Evolutionary conservation across 2,888 invertebrate species (phyloP).

Genomic region (Junonia oenone): DNA sequence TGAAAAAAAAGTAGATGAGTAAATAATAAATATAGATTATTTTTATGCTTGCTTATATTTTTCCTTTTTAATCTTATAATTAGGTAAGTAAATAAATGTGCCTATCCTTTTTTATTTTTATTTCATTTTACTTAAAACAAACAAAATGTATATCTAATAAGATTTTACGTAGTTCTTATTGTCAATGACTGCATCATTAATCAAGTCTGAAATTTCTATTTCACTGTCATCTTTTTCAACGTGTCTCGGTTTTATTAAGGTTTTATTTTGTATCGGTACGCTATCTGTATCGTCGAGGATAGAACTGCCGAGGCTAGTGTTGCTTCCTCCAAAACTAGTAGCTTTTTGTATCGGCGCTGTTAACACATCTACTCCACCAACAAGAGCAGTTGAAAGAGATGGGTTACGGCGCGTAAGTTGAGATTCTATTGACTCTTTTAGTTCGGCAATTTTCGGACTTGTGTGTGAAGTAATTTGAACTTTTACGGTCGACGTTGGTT

Average conservation of each 20-base stretch:
- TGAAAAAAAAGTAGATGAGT: too few relatives aligned
- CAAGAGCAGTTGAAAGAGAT: slow-evolving; percentile 48
- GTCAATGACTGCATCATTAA: slow-evolving; percentile 21
- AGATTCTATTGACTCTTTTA: slow-evolving; percentile 77
- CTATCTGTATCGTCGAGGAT: slow-evolving; percentile 64
- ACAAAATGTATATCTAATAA: neutral
- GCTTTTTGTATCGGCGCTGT: slow-evolving; percentile 42
- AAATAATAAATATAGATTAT: too few relatives aligned
- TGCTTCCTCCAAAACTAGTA: slow-evolving; percentile 62
- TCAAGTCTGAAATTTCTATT: slow-evolving; percentile 62
- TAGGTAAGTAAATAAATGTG: neutral
- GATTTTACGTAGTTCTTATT: slow-evolving; percentile 21
- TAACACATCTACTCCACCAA: slow-evolving; percentile 60
- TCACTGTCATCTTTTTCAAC: slow-evolving; percentile 64
- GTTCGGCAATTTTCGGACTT: slow-evolving; percentile 76
- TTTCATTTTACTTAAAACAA: neutral
- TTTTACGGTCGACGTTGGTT: slow-evolving; percentile 49
- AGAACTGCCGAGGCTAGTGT: slow-evolving; percentile 71
- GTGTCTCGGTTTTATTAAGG: slow-evolving; percentile 49
- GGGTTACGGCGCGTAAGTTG: slow-evolving; percentile 67
- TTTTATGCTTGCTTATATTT: too few relatives aligned
- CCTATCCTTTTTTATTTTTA: neutral
- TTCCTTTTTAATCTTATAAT: too few relatives aligned
- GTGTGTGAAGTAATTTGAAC: slow-evolving; percentile 68
- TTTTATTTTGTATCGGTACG: slow-evolving; percentile 41